These are phyloP conservation scores for Poeciliopsis prolifica DNA, from an alignment of 2,113 vertebrate species.

Conservation along the genomic window DNA sequence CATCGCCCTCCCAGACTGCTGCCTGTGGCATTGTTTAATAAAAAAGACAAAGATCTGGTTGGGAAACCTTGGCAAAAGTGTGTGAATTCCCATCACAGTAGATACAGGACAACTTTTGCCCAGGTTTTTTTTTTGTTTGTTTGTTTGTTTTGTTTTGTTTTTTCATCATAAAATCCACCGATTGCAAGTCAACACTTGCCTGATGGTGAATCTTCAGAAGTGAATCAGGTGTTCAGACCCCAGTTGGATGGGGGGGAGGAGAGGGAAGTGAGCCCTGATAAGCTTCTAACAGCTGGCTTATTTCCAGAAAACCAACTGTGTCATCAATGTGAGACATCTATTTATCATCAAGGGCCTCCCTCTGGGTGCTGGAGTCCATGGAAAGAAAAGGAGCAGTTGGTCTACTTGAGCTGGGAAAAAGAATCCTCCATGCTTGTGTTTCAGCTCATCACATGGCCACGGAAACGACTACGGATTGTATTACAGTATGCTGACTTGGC, in stretches of 20 bases:
- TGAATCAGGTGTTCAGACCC: conserved; percentile 69
- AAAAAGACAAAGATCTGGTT: neutral
- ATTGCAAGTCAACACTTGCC: neutral
- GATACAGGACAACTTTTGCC: neutral
- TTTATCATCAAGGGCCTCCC: conserved; percentile 30
- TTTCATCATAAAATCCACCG: conserved; percentile 3
- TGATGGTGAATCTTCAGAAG: conserved; percentile 57
- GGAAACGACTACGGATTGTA: conserved; percentile 24
- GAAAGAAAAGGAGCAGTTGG: conserved; percentile 13
- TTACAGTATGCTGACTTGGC: conserved; percentile 33
- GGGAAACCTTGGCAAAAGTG: neutral
- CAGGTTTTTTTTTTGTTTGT: neutral
- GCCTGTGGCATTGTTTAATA: neutral
- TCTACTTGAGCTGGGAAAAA: neutral
- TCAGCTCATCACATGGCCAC: conserved; percentile 7
- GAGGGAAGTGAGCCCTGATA: conserved; percentile 11
- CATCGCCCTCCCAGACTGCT: neutral
- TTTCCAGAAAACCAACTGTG: conserved; percentile 73
- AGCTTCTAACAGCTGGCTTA: conserved; percentile 34
- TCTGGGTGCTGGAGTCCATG: conserved; percentile 20
- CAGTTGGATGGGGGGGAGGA: conserved; percentile 24
- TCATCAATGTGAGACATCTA: conserved; percentile 62
- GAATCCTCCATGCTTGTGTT: neutral
- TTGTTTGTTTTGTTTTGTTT: neutral
- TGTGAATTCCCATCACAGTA: neutral